Evolutionary conservation across 1,140 invertebrate species (phyloP), one percentile per base, ranked within the genome.

Genomic region (Liolophura sinensis): DNA sequence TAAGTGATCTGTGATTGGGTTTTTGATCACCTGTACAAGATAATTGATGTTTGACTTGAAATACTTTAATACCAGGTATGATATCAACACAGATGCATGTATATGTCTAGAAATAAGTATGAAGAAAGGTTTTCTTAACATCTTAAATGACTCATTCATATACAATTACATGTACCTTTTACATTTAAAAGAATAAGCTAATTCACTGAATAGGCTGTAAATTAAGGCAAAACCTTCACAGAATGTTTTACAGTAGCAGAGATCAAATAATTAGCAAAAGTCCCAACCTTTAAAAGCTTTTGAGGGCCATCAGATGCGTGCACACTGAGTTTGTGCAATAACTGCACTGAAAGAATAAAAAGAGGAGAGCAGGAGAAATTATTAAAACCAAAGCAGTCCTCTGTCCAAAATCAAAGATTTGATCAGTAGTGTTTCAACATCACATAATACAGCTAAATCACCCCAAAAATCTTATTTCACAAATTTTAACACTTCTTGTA

Each of bases 261-360:
- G 9, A 5, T 40, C 31, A 40, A 55, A 47, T n/a, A 31, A 58
- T 22, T 16, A 22, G 9, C 12, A 52, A 25, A 25, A 52, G 0
- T n/a, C 56, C 64, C 72, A 75, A 85, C 83, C 88, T 97, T 97
- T 56, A 99, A 83, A 24, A 99, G 82, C 80, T 97, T 98, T 80
- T 96, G 91, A 1, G 92, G 90, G 1, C 91, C 90, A 82, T 98
- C 94, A 22, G 91, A 90, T 54, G 97, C 94, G 78, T 94, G 87
- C 25, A 99, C 93, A 67, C 90, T 91, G 78, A 96, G 92, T 86
- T 98, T 98, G 78, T 98, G 95, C 52, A 99, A 87, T 15, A 99
- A 86, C 89, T 99, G 97, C 52, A 99, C 97, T 96, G 86, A 68
- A 92, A 86, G 84, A 70, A 40, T 50, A 55, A 62, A 15, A 47